Evolutionary conservation across 2,797 vertebrate genomes (phyloP).

Genomic region (Acrocephalus scirpaceus): DNA sequence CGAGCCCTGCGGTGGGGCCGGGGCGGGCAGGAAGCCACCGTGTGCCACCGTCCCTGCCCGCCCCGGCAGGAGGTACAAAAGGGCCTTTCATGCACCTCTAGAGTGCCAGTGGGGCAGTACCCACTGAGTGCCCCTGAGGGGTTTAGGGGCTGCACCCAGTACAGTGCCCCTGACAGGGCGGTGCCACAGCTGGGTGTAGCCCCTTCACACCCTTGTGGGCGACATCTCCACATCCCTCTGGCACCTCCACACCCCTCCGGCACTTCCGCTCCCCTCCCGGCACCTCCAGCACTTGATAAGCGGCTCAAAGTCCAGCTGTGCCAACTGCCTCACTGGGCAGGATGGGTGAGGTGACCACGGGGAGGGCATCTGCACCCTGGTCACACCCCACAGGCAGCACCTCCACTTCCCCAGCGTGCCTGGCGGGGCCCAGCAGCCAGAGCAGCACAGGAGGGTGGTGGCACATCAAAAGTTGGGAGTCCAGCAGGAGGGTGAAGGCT

Average conservation of each 20-base stretch:
- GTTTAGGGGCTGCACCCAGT: neutral
- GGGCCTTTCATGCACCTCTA: neutral
- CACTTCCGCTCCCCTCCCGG: neutral
- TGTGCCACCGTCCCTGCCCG: neutral
- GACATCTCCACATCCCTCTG: neutral
- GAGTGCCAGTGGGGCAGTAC: neutral
- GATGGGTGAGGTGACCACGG: fast-evolving
- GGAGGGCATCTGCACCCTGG: neutral
- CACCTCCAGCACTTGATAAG: neutral
- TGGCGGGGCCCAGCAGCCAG: fast-evolving
- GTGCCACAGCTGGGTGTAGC: neutral
- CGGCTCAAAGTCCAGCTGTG: slow-evolving; percentile 24
- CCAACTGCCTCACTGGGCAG: neutral
- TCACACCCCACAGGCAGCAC: neutral
- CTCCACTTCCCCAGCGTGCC: neutral
- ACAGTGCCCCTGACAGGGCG: neutral
- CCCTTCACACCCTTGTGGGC: neutral
- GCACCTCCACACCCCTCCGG: neutral
- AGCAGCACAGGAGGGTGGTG: neutral
- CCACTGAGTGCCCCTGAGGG: fast-evolving
- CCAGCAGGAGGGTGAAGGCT: neutral
- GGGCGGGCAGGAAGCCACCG: neutral
- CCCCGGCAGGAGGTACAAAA: neutral
- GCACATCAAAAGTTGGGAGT: neutral
- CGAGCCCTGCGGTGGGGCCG: fast-evolving